Conservation (phyloP, 2,888 invertebrate species). For the Thecocarcelia acutangulata region DNA sequence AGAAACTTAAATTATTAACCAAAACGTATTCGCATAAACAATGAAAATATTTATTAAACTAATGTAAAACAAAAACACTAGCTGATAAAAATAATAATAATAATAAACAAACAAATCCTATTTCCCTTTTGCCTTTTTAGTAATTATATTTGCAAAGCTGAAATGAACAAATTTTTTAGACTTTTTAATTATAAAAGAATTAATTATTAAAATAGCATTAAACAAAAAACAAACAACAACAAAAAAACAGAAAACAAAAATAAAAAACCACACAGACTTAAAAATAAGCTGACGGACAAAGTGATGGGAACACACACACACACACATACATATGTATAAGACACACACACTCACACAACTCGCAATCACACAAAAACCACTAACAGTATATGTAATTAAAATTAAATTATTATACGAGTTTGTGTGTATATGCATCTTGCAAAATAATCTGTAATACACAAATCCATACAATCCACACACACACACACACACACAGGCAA, state of each 20-base stretch:
- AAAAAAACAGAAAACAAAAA: no score
- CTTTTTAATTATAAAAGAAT: conserved; percentile 56
- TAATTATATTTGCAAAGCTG: conserved; percentile 66
- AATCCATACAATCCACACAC: neutral
- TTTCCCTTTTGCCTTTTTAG: conserved; percentile 69
- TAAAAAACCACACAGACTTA: neutral
- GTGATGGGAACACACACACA: neutral
- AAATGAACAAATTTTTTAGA: conserved; percentile 63
- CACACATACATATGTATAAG: conserved; percentile 4
- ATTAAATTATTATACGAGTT: neutral
- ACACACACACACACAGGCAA: neutral
- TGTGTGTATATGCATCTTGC: neutral
- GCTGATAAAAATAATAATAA: conserved; percentile 38
- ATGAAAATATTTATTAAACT: conserved; percentile 30
- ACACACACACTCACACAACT: neutral
- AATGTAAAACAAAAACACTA: conserved; percentile 24
- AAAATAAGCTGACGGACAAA: neutral
- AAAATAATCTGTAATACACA: conserved; percentile 3
- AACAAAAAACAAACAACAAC: no score
- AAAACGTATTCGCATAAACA: conserved; percentile 21
- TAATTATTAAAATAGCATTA: conserved; percentile 33
- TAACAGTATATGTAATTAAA: conserved; percentile 9
- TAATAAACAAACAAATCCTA: conserved; percentile 61
- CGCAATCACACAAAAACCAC: conserved; percentile 10
- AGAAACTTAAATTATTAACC: conserved; percentile 2